Percentiles rank a stretch among this genome's conserved stretches.
Conservation (phyloP, 2,113 vertebrate genomes). For the Oriolus oriolus region DNA sequence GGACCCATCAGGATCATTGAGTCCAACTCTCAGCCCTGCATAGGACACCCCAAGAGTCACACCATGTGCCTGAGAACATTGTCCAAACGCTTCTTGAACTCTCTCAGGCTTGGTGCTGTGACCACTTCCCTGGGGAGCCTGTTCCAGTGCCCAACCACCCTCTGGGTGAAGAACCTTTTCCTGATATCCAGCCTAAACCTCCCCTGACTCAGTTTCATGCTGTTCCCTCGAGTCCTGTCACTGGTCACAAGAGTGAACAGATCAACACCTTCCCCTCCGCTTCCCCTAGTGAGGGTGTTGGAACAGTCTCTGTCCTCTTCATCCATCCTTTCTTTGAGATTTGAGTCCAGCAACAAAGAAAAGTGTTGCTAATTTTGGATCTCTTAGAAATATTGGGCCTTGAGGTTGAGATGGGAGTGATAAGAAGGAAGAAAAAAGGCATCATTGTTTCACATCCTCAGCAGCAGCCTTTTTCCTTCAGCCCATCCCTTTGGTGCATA, state of each 20-base stretch:
- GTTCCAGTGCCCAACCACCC: fast-evolving
- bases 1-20: not conserved
- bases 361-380: not conserved
- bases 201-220: not conserved
- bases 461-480: not conserved
- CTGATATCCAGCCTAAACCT: not conserved
- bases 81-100: not conserved
- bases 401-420: not conserved
- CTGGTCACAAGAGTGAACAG: not conserved
- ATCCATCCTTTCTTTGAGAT: not conserved
- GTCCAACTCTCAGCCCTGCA: fast-evolving
- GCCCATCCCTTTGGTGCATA: not conserved
- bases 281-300: not conserved
- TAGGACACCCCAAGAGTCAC: not conserved
- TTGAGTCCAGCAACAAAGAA: not conserved
- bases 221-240: not conserved
- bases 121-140: not conserved
- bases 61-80: not conserved
- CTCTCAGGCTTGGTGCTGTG: not conserved
- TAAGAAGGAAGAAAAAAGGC: not conserved
- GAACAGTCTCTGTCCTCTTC: not conserved
- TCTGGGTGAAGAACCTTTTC: not conserved
- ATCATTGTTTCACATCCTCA: not conserved
- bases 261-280: fast-evolving
- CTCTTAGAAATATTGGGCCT: not conserved